Evolutionary conservation across 2,888 invertebrate genomes (phyloP).

Genomic region (Sminthurinus aureus): DNA sequence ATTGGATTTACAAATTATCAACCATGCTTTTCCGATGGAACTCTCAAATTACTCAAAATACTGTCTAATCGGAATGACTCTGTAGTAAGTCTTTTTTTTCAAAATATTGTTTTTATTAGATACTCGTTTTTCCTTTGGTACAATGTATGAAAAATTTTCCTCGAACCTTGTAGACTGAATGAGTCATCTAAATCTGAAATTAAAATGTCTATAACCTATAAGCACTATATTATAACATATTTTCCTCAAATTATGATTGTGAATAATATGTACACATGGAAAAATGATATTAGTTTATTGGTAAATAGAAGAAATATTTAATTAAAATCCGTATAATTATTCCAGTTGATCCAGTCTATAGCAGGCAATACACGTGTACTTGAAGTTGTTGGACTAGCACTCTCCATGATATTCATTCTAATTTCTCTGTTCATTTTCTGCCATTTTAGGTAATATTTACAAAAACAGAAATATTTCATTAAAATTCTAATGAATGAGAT

Average conservation of each 20-base stretch:
- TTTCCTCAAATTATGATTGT: no score
- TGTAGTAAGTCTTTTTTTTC: conserved; percentile 2
- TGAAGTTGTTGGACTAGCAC: conserved; percentile 66
- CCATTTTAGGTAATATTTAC: conserved; percentile 64
- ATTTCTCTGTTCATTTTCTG: conserved; percentile 66
- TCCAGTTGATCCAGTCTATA: conserved; percentile 48
- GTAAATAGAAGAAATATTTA: no score
- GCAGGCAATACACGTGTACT: conserved; percentile 63
- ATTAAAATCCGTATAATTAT: no score
- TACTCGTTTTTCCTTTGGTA: background rate
- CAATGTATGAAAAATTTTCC: background rate
- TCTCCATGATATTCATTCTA: conserved; percentile 65
- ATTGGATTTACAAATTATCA: conserved; percentile 62
- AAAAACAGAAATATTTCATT: no score
- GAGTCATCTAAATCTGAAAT: no score
- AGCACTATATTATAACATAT: no score
- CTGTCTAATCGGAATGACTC: background rate
- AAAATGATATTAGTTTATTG: no score
- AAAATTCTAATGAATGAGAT: no score
- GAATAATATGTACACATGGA: no score
- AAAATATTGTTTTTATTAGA: background rate
- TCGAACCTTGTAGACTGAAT: background rate
- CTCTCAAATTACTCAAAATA: conserved; percentile 60
- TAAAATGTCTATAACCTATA: background rate
- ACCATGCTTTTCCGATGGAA: conserved; percentile 63